These are phyloP conservation scores for Theristus sp. DNA, from an alignment of 2,888 invertebrate species.

Conservation along the genomic window DNA sequence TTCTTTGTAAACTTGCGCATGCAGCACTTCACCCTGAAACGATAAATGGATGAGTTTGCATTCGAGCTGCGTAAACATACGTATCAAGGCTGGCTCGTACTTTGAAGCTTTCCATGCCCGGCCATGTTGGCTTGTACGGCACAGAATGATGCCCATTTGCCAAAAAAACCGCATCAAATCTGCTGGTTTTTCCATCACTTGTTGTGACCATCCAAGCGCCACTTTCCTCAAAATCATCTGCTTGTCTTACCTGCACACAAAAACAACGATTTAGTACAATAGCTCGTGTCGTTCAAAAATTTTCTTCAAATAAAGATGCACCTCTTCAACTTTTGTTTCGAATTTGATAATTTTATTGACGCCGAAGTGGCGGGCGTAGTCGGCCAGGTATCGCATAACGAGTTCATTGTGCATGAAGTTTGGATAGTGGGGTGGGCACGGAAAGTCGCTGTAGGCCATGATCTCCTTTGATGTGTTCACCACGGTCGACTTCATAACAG, in stretches of 20 bases:
- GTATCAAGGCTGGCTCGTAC: no score
- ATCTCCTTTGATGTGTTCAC: conserved; percentile 34
- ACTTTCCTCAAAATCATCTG: no score
- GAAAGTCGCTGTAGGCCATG: conserved; percentile 29
- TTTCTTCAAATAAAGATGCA: no score
- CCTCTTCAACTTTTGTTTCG: conserved; percentile 20
- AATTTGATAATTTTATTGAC: conserved; percentile 19
- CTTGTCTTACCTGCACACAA: no score
- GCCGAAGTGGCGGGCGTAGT: conserved; percentile 18
- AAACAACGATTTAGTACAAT: no score
- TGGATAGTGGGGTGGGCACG: conserved; percentile 18
- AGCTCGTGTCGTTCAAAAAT: no score
- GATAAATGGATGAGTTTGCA: no score
- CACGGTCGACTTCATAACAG: conserved; percentile 30
- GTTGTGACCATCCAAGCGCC: no score
- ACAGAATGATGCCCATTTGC: conserved; percentile 37
- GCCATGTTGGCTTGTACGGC: conserved; percentile 31
- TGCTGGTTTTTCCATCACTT: conserved; percentile 16
- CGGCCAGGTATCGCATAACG: conserved; percentile 21
- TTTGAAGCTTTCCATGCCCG: conserved; percentile 11
- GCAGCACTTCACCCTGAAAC: conserved; percentile 18
- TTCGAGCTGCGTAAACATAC: no score
- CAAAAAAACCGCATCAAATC: conserved; percentile 36
- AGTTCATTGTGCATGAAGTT: conserved; percentile 22
- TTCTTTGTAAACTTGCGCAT: conserved; percentile 24